phyloP scores from a whole-genome alignment of 2,888 invertebrate species.

The Andrena fulva region DNA sequence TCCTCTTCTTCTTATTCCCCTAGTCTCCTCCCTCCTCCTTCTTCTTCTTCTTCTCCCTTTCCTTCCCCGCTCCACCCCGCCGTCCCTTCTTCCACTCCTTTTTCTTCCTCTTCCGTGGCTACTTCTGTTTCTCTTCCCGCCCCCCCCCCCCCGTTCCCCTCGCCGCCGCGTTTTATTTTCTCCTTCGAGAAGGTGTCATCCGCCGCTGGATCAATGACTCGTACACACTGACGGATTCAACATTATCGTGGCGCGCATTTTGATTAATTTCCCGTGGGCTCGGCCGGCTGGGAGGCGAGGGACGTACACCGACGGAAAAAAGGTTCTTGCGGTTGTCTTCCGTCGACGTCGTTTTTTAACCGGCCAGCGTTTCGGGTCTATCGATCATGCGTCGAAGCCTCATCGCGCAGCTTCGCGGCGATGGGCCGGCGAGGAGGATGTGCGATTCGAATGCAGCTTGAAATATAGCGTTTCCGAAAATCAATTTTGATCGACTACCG shows the following conservation, averaged over 20 bases:
- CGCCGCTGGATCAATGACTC: conserved; percentile 58
- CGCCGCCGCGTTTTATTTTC: not conserved
- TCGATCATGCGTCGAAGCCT: conserved; percentile 50
- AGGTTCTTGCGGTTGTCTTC: conserved; percentile 36
- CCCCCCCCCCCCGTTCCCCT: not conserved
- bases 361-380: conserved; percentile 32
- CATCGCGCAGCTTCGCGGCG: conserved; percentile 7
- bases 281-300: conserved; percentile 31
- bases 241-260: conserved; percentile 63
- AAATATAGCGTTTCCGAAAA: conserved; percentile 1
- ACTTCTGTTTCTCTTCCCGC: conserved; percentile 27
- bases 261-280: conserved; percentile 57
- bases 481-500: conserved; percentile 11
- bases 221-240: conserved; percentile 63
- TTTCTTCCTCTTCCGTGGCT: conserved; percentile 12
- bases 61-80: too few relatives aligned
- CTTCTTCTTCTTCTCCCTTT: conserved; percentile 3
- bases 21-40: not conserved
- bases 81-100: conserved; percentile 1
- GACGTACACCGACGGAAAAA: conserved; percentile 11
- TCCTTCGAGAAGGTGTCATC: conserved; percentile 51
- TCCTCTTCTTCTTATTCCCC: conserved; percentile 59
- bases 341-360: conserved; percentile 17
- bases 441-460: not conserved
- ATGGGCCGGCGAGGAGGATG: not conserved